Percentiles rank a stretch among this genome's conserved stretches.
Evolutionary conservation across 1,140 invertebrate species (phyloP).

Genomic region (Drosophila eugracilis): DNA sequence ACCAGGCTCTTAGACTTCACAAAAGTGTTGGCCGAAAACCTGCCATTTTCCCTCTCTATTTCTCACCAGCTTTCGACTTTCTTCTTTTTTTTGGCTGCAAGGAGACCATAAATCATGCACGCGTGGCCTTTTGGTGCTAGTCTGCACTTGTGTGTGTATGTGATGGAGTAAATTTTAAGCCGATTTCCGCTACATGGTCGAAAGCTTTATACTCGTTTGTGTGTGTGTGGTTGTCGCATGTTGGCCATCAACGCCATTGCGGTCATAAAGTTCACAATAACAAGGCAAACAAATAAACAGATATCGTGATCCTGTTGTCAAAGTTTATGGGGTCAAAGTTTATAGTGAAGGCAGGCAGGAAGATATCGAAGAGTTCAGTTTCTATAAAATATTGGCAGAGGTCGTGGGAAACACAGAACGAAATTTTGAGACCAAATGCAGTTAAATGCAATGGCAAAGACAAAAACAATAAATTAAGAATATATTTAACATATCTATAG

Average conservation of each 20-base stretch:
- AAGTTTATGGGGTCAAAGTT: conserved; percentile 49
- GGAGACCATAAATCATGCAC: conserved; percentile 67
- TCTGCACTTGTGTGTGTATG: conserved; percentile 14
- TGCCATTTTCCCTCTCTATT: not conserved
- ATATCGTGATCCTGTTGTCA: conserved; percentile 40
- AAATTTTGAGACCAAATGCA: not conserved
- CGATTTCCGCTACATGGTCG: conserved; percentile 64
- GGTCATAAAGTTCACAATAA: conserved; percentile 53
- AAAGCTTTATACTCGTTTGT: conserved; percentile 29
- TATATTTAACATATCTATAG: too few species aligned
- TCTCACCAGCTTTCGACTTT: not conserved
- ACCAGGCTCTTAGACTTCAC: conserved; percentile 13
- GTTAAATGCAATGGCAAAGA: too few species aligned
- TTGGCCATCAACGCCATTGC: conserved; percentile 52
- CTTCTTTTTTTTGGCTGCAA: conserved; percentile 14
- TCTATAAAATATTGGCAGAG: not conserved
- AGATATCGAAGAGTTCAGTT: not conserved
- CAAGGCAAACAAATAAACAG: conserved; percentile 53
- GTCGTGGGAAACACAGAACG: too few species aligned
- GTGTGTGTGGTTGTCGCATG: conserved; percentile 34
- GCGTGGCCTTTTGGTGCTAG: conserved; percentile 35
- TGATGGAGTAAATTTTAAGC: conserved; percentile 67
- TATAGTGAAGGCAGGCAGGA: conserved; percentile 12
- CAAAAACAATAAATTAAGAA: too few species aligned
- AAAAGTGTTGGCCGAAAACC: conserved; percentile 36